Evolutionary conservation across 2,888 invertebrate species (phyloP), one percentile per base, ranked within the genome.

Genomic region (Lepidochitona cinerea): DNA sequence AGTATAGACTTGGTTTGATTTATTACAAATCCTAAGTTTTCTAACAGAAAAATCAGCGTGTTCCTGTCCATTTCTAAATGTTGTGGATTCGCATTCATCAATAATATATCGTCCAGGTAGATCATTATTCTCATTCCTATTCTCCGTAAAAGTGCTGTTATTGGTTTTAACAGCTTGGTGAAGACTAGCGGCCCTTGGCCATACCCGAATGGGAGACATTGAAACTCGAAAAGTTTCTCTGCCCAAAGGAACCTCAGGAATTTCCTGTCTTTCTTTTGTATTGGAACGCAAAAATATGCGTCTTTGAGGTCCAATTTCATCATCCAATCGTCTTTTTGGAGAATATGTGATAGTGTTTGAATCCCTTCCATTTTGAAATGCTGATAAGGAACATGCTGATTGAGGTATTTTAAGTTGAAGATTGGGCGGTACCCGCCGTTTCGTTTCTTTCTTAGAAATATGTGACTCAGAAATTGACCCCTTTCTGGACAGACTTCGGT

Each of bases 211-310:
- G 74, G 74, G 18, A 32, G 52, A 26, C 72, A 66, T 53, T 35
- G 70, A 33, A 52, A 76, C 49, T 49, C 37, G 49, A 72, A 77
- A 32, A n/a, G 32, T 33, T 70, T 32, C 5, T 32, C 37, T 2
- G 49, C 33, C 77, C 70, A 75, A 7, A 53, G 33, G 54, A 75
- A 75, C 18, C 70, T 29, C 0, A 72, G 41, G 37, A 59, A 72
- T 32, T 49, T 70, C 53, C 52, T 65, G 69, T 74, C 35, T 6
- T 29, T 32, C 33, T 29, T 7, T 18, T 32, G 23, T 1, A 74
- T 72, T 14, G 74, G 72, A 53, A 76, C 70, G 33, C 37, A 59
- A 65, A 72, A 75, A 53, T 76, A 76, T 29, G 74, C 72, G 52
- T 71, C 74, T 33, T 71, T 74, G 64, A 71, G 64, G 41, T 72